These are phyloP conservation scores for Cataglyphis rosenhaueri DNA, from an alignment of 2,888 invertebrate genomes.

Conservation along the genomic window DNA sequence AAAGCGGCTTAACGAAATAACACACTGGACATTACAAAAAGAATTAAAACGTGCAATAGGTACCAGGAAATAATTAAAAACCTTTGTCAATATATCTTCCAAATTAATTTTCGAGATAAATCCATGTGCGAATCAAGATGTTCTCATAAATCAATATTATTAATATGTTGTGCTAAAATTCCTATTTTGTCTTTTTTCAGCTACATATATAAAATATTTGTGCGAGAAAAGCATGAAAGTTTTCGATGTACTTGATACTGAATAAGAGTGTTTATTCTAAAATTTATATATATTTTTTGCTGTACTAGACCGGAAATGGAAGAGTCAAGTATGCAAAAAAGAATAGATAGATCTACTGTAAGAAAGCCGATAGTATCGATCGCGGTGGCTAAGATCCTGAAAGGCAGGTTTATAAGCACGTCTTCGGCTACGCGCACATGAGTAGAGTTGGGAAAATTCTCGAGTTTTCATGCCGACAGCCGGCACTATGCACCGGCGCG, in stretches of 20 bases:
- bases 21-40: not conserved
- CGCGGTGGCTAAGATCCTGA: constrained; percentile 46
- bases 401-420: constrained; percentile 26
- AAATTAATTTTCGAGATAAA: not conserved
- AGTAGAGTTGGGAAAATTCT: constrained; percentile 70
- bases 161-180: not conserved
- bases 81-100: not conserved
- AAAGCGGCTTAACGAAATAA: constrained; percentile 36
- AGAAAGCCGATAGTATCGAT: constrained; percentile 52
- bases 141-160: not conserved
- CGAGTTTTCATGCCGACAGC: constrained; percentile 76
- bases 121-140: not conserved
- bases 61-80: not conserved
- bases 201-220: not conserved
- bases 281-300: constrained; percentile 27
- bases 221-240: not conserved
- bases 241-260: not conserved
- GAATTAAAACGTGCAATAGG: not conserved
- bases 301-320: not conserved
- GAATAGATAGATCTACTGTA: constrained; percentile 25
- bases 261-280: not conserved
- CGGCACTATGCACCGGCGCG: constrained; percentile 73
- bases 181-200: not conserved
- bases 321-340: not conserved
- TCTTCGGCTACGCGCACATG: constrained; percentile 51